Percentiles rank a stretch among this genome's conserved stretches.
These are phyloP conservation scores for Hypolimnas misippus DNA, from an alignment of 2,888 invertebrate species.

Conservation along the genomic window DNA sequence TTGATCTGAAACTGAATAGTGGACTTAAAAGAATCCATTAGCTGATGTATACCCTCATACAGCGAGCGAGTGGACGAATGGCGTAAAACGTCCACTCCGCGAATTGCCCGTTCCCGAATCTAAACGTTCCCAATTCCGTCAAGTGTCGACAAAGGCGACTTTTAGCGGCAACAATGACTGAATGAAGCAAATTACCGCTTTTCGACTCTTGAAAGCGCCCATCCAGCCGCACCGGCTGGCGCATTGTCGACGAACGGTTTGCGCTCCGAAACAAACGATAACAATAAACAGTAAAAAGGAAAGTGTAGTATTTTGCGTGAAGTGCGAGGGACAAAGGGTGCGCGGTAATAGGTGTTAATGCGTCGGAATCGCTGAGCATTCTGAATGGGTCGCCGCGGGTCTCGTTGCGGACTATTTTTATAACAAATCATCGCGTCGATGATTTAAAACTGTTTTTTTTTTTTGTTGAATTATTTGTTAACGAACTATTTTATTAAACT, in stretches of 20 bases:
- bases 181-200: slow-evolving; percentile 82
- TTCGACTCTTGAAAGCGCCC: slow-evolving; percentile 79
- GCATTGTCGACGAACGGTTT: slow-evolving; percentile 77
- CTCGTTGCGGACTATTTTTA: slow-evolving; percentile 63
- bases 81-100: slow-evolving; percentile 68
- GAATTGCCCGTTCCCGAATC: slow-evolving; percentile 78
- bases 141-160: slow-evolving; percentile 81
- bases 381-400: slow-evolving; percentile 62
- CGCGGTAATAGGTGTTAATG: slow-evolving; percentile 79
- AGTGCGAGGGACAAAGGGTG: slow-evolving; percentile 68
- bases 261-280: slow-evolving; percentile 80
- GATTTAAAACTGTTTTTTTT: slow-evolving; percentile 66
- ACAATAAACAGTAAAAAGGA: slow-evolving; percentile 83
- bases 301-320: slow-evolving; percentile 80
- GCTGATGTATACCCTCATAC: slow-evolving; percentile 14
- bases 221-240: slow-evolving; percentile 71
- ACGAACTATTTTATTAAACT: slow-evolving; percentile 61
- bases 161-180: slow-evolving; percentile 80
- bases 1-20: slow-evolving; percentile 19
- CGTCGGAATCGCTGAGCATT: slow-evolving; percentile 69
- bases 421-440: slow-evolving; percentile 74
- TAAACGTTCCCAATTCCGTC: slow-evolving; percentile 81
- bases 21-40: slow-evolving; percentile 37
- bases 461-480: slow-evolving; percentile 52
- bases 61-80: slow-evolving; percentile 47